Evolutionary conservation across 2,797 vertebrate species (phyloP).

Genomic region (Leptodactylus fallax): DNA sequence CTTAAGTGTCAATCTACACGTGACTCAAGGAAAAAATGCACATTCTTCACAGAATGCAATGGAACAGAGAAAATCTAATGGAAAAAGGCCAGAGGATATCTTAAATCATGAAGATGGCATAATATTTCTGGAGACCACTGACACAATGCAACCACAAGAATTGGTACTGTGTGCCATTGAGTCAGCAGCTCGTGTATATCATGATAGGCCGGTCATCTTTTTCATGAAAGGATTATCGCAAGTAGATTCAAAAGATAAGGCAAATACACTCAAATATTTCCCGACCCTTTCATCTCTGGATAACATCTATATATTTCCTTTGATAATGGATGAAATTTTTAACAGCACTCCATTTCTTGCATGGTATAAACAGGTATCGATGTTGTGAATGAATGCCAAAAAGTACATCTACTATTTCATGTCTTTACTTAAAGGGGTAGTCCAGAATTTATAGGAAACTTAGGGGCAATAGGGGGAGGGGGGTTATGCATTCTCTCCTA

Average conservation of each 20-base stretch:
- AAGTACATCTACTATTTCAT: no score
- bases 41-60: background rate
- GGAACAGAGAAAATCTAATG: background rate
- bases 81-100: background rate
- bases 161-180: constrained; percentile 40
- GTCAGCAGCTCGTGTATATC: constrained; percentile 49
- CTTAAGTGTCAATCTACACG: background rate
- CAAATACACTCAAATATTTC: background rate
- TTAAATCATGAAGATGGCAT: constrained; percentile 24
- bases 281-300: constrained; percentile 28
- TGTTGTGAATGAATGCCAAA: no score
- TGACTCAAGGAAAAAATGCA: background rate
- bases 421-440: no score
- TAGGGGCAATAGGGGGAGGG: no score
- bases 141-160: constrained; percentile 1
- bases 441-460: no score
- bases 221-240: constrained; percentile 47
- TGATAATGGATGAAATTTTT: constrained; percentile 38
- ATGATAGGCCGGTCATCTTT: constrained; percentile 12
- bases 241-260: background rate
- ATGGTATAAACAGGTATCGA: constrained; percentile 48
- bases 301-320: constrained; percentile 45
- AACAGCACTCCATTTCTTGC: constrained; percentile 11
- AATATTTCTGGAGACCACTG: constrained; percentile 32
- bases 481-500: no score